Percentiles rank a stretch among this genome's conserved stretches.
These are phyloP conservation scores for Asobara japonica DNA, from an alignment of 1,140 invertebrate genomes.

Conservation along the genomic window DNA sequence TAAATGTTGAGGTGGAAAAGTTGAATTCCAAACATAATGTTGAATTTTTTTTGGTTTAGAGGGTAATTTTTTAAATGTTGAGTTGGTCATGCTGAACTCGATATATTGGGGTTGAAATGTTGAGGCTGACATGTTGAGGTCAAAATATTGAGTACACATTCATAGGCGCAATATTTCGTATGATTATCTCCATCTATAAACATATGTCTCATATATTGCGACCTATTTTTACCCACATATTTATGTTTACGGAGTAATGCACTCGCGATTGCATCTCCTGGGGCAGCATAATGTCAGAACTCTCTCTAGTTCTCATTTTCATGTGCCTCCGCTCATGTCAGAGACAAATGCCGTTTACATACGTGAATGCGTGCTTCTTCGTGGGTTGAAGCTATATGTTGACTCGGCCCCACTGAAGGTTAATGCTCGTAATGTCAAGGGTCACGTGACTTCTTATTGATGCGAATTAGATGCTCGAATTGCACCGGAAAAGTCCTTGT, in stretches of 20 bases:
- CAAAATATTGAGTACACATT: too few species aligned
- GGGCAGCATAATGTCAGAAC: background rate
- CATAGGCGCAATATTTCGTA: too few species aligned
- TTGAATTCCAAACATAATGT: too few species aligned
- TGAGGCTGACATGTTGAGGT: too few species aligned
- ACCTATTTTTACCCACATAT: too few species aligned
- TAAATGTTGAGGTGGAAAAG: too few species aligned
- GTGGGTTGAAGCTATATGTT: background rate
- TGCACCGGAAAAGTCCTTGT: background rate
- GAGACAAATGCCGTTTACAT: constrained; percentile 5
- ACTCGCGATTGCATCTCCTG: background rate
- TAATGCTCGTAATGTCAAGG: constrained; percentile 28
- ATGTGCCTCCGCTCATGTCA: background rate
- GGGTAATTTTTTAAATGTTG: too few species aligned
- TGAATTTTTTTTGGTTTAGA: too few species aligned
- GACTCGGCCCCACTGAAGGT: constrained; percentile 12
- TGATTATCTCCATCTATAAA: too few species aligned
- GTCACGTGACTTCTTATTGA: background rate
- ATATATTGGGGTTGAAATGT: too few species aligned
- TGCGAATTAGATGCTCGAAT: background rate
- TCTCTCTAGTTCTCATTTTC: background rate
- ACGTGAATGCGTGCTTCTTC: background rate
- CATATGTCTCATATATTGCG: too few species aligned
- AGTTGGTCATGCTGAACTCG: too few species aligned
- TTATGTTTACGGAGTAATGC: background rate